A percentile compares a stretch with the other conserved stretches of the same genome.
phyloP scores from a whole-genome alignment of 2,113 vertebrate genomes.

The Podilymbus podiceps region DNA sequence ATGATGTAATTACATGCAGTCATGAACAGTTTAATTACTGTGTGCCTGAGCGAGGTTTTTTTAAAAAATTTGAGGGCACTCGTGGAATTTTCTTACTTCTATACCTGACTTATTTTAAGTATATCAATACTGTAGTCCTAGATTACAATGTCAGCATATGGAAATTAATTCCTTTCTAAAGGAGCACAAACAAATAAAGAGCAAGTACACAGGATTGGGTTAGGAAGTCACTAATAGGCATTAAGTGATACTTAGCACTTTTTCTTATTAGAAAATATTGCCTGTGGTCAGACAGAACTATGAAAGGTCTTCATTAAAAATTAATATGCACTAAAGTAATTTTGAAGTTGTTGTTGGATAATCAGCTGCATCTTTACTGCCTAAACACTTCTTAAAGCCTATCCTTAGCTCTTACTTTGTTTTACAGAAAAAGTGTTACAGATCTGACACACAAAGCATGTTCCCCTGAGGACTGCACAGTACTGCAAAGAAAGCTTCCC shows the following conservation, averaged over 20 bases:
- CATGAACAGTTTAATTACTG: slow-evolving; percentile 80
- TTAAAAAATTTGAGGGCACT: background rate
- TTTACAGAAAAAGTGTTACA: background rate
- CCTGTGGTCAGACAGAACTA: background rate
- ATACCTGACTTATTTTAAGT: slow-evolving; percentile 27
- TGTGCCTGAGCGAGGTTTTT: slow-evolving; percentile 9
- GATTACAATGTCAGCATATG: background rate
- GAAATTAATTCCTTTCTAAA: background rate
- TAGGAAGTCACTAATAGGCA: background rate
- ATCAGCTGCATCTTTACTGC: background rate
- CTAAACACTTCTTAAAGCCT: background rate
- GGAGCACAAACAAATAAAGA: background rate
- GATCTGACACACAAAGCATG: background rate
- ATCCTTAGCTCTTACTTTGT: background rate
- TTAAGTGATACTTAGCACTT: background rate
- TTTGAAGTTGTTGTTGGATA: background rate
- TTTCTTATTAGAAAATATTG: background rate
- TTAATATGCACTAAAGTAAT: background rate
- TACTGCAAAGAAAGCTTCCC: background rate
- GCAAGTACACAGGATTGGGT: background rate
- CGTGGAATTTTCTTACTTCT: slow-evolving; percentile 33
- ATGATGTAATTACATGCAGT: slow-evolving; percentile 80
- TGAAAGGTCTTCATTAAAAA: background rate
- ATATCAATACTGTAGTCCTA: background rate
- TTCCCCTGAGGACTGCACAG: background rate